Conservation (phyloP, 2,888 invertebrate genomes). For the Eupithecia exiguata region DNA sequence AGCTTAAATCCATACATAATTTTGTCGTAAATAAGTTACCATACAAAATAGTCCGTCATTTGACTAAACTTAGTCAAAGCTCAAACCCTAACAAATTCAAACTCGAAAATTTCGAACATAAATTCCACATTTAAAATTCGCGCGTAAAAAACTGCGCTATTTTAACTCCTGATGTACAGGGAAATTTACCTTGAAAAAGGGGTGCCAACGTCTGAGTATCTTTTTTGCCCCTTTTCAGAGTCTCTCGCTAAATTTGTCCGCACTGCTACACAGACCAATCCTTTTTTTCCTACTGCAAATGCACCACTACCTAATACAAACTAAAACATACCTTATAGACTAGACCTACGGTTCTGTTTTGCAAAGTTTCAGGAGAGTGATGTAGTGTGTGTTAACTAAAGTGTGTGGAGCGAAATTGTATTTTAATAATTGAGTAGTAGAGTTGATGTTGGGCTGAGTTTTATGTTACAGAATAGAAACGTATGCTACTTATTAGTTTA, state of each 20-base stretch:
- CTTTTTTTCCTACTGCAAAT: conserved; percentile 51
- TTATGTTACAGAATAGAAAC: conserved; percentile 46
- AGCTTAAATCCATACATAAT: not conserved
- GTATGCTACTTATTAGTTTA: conserved; percentile 50
- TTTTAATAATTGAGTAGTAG: conserved; percentile 45
- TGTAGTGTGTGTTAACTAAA: conserved; percentile 2
- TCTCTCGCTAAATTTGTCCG: conserved; percentile 74
- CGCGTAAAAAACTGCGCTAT: conserved; percentile 44
- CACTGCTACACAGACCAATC: conserved; percentile 49
- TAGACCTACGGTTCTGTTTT: conserved; percentile 34
- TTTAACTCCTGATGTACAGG: conserved; percentile 56
- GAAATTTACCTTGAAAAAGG: conserved; percentile 62
- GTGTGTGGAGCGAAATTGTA: conserved; percentile 41
- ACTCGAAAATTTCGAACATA: conserved; percentile 7
- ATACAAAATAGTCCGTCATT: not conserved
- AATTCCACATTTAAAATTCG: conserved; percentile 39
- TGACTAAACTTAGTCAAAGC: not conserved
- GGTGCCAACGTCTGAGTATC: conserved; percentile 59
- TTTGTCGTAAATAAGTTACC: not conserved
- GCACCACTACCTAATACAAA: conserved; percentile 53
- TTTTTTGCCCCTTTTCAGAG: conserved; percentile 59
- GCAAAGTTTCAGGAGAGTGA: not conserved
- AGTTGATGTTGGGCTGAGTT: conserved; percentile 44
- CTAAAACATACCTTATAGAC: conserved; percentile 56
- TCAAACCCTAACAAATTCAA: not conserved